phyloP scores from a whole-genome alignment of 2,797 vertebrate genomes.

The Scolopax bukidnonensis region DNA sequence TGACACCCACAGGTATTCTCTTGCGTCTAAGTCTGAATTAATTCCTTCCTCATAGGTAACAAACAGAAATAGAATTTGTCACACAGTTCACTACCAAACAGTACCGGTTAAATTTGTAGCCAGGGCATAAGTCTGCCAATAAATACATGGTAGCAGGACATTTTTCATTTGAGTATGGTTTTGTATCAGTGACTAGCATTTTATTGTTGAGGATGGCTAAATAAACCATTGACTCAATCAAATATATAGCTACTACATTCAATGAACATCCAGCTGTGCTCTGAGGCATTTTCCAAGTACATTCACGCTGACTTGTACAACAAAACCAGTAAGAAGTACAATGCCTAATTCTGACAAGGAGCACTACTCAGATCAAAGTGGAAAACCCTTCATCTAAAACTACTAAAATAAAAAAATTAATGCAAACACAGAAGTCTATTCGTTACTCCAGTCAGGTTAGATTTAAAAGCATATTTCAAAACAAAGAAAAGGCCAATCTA shows the following conservation, averaged over 20 bases:
- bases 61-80: neutral
- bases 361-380: neutral
- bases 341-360: neutral
- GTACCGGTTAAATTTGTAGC: neutral
- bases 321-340: neutral
- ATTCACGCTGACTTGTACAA: neutral
- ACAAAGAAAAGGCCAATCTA: conserved; percentile 3
- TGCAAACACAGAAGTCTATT: neutral
- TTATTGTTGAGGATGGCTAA: neutral
- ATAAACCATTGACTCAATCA: neutral
- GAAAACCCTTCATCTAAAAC: neutral
- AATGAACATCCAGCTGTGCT: neutral
- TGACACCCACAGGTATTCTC: neutral
- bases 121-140: neutral
- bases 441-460: neutral
- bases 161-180: neutral
- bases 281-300: neutral
- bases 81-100: neutral
- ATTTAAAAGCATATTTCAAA: conserved; percentile 24
- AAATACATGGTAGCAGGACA: neutral
- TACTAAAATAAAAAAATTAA: neutral
- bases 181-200: neutral
- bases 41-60: neutral
- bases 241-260: neutral
- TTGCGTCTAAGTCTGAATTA: neutral